Evolutionary conservation across 2,797 vertebrate genomes (phyloP).

Genomic region (Pteropus rufus): DNA sequence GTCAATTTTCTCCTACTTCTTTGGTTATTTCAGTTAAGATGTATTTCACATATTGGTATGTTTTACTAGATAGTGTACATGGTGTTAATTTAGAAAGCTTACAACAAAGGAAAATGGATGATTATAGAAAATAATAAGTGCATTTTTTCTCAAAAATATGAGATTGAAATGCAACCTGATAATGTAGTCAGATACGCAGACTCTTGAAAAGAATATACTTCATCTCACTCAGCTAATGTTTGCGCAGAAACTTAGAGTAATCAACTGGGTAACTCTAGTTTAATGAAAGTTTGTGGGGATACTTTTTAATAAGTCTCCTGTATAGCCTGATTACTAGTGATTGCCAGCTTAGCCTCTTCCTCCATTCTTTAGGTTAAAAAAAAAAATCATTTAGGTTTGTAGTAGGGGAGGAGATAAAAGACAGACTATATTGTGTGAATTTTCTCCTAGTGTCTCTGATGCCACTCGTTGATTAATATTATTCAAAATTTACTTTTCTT

Average conservation of each 20-base stretch:
- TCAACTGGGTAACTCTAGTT: conserved; percentile 52
- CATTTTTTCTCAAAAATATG: conserved; percentile 52
- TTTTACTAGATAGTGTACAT: not conserved
- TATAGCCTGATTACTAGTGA: conserved; percentile 19
- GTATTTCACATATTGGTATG: not conserved
- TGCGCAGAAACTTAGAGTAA: conserved; percentile 72
- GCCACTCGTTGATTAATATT: not conserved
- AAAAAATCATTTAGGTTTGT: conserved; percentile 46
- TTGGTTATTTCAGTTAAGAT: not conserved
- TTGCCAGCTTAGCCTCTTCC: conserved; percentile 51
- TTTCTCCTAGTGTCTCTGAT: not conserved
- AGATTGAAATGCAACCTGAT: not conserved
- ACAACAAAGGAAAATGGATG: conserved; percentile 57
- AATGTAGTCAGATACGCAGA: conserved; percentile 57
- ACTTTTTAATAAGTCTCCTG: conserved; percentile 49
- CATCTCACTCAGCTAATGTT: conserved; percentile 72
- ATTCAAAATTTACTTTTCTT: conserved; percentile 27
- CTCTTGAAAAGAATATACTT: conserved; percentile 71
- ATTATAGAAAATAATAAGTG: conserved; percentile 59
- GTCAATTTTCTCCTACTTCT: conserved; percentile 54
- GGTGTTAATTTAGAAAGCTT: conserved; percentile 22
- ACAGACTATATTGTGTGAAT: not conserved
- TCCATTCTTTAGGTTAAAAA: conserved; percentile 37
- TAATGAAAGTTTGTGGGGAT: conserved; percentile 71
- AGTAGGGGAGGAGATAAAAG: not conserved